Base-by-base conservation (phyloP, 2,113 vertebrate species). In the Pao palembangensis region DNA sequence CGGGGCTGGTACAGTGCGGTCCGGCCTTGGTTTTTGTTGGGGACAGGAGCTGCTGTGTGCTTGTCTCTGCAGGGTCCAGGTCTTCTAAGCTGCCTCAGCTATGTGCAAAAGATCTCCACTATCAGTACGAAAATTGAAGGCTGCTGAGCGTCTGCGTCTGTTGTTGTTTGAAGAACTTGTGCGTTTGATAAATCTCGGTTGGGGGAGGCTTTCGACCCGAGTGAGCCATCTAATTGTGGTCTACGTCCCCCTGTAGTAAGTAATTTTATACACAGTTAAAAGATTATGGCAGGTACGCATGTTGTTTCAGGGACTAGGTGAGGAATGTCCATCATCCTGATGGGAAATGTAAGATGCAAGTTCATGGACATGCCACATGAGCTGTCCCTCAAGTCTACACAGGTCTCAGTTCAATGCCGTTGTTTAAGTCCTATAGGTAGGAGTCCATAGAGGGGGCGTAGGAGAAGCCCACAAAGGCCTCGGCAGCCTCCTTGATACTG, bases 361-460 rank as follows among this genome's bases (percentile, higher is more conserved):
- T 85, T 51, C 51, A 52, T 15, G 48, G 62, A 79, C 69, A 73
- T 10, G 12, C 47, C 31, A 44, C 51, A 53, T 61, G 65, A 60
- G 56, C 62, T 57, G 78, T 84, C 73, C 60, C 13, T 19, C 63
- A 52, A 62, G 56, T 78, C 64, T 78, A 62, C 47, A 55, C 44
- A 38, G 51, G 61, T 73, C 78, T 69, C 5, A n/a, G 11, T 19
- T 50, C 17, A 64, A 48, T 34, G 67, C 48, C 53, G 69, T 18
- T 58, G 47, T 70, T 65, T 53, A 50, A 64, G 61, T 75, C 80
- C 88, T 91, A 93, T 91, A 99, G 92, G 90, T 96, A 98, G 46
- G 96, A 99, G 87, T 98, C 97, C 93, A 95, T 80, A 0, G 95
- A 92, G 3, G 97, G 96, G 10, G 96, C 96, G n/a, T 99, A 99